Base-by-base conservation (phyloP, 2,797 vertebrate genomes). In the Sparidentex hasta region DNA sequence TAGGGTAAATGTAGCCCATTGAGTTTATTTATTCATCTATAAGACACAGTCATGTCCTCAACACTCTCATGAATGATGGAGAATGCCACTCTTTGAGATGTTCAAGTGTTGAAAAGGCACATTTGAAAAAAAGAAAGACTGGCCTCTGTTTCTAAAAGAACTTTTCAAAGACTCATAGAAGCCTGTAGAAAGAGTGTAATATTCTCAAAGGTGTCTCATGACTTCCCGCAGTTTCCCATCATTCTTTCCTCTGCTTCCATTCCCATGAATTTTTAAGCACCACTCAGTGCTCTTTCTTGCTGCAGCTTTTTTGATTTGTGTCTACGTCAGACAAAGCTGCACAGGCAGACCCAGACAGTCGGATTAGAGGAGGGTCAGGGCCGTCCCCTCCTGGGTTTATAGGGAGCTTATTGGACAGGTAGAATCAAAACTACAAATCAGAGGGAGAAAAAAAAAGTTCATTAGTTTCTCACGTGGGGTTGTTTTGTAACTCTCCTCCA, bases 271-370 rank as follows among this genome's bases (percentile, higher is more conserved):
- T 66, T 78, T 68, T 68, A 67, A 44, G n/a, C 13, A 65, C 17
- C 69, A 54, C 61, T 80, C 41, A 7, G 27, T 50, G 62, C 73
- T 74, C 12, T 41, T 11, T 63, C 29, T 58, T 58, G 29, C 29
- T 38, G 51, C 56, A 18, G 14, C 33, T 20, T 84, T 29, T 56
- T 69, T 61, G 29, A 65, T 77, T 61, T 70, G 59, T 29, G 52
- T 65, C 46, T 11, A 8, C 67, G 57, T 81, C 57, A 76, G 78
- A 76, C 70, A 67, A 68, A 78, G 58, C 67, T 20, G 43, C 74
- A 23, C 82, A 55, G 78, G 57, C 67, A 81, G 78, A 82, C 41
- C 44, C 82, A 92, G 91, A 91, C 85, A 66, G 75, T 38, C 29
- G 88, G 90, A 91, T 92, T 91, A 88, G n/a, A 69, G 33, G 47